phyloP scores from a whole-genome alignment of 2,888 invertebrate species.

The Dryomyza anilis region DNA sequence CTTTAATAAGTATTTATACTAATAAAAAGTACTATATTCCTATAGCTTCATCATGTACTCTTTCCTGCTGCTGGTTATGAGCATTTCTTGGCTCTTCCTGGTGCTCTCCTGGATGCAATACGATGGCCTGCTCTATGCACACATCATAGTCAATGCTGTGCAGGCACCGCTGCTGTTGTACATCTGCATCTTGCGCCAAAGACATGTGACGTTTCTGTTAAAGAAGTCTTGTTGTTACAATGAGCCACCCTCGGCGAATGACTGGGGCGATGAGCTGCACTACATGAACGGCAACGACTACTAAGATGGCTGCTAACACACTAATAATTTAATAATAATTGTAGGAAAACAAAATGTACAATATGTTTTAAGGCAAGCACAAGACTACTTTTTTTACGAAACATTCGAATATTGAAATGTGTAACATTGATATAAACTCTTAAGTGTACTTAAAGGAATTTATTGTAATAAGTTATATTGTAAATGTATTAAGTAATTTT shows the following conservation, averaged over 20 bases:
- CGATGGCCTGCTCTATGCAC: constrained; percentile 74
- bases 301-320: constrained; percentile 30
- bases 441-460: constrained; percentile 29
- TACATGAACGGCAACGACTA: constrained; percentile 74
- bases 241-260: constrained; percentile 74
- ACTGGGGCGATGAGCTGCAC: constrained; percentile 89
- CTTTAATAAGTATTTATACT: no score
- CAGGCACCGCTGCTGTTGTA: constrained; percentile 78
- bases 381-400: constrained; percentile 18
- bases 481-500: background rate
- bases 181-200: constrained; percentile 77
- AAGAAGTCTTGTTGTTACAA: constrained; percentile 81
- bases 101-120: constrained; percentile 76
- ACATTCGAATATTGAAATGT: constrained; percentile 39
- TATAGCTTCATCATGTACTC: constrained; percentile 83
- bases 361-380: constrained; percentile 16
- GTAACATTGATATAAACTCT: constrained; percentile 42
- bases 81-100: constrained; percentile 77
- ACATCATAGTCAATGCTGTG: constrained; percentile 77
- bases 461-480: constrained; percentile 10
- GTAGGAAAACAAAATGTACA: constrained; percentile 2
- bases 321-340: constrained; percentile 4
- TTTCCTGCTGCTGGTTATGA: constrained; percentile 76
- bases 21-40: background rate
- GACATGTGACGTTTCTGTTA: constrained; percentile 78